Conservation (phyloP, 2,888 invertebrate species). For the Tetragonisca angustula region DNA sequence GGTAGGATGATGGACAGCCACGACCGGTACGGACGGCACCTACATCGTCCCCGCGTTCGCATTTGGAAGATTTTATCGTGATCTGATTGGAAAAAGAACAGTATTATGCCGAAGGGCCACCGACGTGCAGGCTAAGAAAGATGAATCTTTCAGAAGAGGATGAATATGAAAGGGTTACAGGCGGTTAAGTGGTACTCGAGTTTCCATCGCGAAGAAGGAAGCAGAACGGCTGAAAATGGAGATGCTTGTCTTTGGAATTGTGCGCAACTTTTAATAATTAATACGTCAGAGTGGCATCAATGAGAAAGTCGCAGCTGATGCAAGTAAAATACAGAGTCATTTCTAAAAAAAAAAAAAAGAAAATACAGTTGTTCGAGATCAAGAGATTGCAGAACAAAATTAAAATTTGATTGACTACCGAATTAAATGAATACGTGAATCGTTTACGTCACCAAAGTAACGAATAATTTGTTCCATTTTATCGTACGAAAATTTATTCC, state of each 20-base stretch:
- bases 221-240: not conserved
- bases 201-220: not conserved
- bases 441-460: not conserved
- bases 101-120: not conserved
- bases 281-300: too few species aligned
- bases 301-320: not conserved
- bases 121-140: not conserved
- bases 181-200: not conserved
- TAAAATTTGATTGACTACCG: not conserved
- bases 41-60: slow-evolving; percentile 22
- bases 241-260: not conserved
- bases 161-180: not conserved
- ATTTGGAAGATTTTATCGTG: slow-evolving; percentile 32
- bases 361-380: too few species aligned
- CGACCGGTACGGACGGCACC: slow-evolving; percentile 39
- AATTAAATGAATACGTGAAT: not conserved
- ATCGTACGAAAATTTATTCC: not conserved
- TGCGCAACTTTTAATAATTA: too few species aligned
- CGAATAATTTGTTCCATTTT: not conserved
- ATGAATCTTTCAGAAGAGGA: not conserved
- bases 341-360: too few species aligned
- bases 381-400: not conserved
- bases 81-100: not conserved
- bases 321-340: too few species aligned
- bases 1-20: slow-evolving; percentile 54